Evolutionary conservation across 2,113 vertebrate genomes (phyloP), one percentile per base, ranked within the genome.

Genomic region (Patagioenas fasciata): DNA sequence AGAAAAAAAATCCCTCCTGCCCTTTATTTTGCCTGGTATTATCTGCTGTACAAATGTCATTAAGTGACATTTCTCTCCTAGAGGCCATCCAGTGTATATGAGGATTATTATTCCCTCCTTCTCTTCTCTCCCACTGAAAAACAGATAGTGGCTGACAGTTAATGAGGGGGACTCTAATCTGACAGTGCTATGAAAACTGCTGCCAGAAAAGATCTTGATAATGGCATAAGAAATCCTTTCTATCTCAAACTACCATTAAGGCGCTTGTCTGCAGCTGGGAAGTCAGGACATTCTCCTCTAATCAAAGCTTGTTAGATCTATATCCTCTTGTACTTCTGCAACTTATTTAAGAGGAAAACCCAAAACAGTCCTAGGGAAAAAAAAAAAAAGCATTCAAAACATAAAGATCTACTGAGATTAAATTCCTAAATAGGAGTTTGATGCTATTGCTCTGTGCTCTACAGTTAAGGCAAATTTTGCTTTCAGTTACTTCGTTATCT

Each of bases 21-120:
- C 66, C 81, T 92, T 94, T 90, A 91, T 95, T 97, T 97, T 94
- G 24, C 53, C 53, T 85, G 56, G 51, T 81, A 80, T 87, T 89
- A 88, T 86, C 75, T 90, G 61, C 81, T 93, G 92, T 94, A 91
- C 89, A 96, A 96, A 96, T 97, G 88, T 87, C 95, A 97, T 91
- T 93, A 92, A 95, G 86, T 94, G 95, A 95, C 93, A 95, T 96
- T 96, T 97, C 81, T 94, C 81, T 96, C 88, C 93, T 94, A 86
- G 72, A 91, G 92, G 89, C 94, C 84, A 82, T 53, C 50, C 66
- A 71, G 57, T 92, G 61, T 93, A 87, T 89, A 69, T 14, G 17
- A 69, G 60, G 87, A 93, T 96, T 96, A 70, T 88, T 81, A 67
- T 87, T 81, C 64, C 42, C 64, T 91, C 50, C 48, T 95, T 87